Base-by-base conservation (phyloP, 1,140 invertebrate species). In the Holcopasites calliopsidis region DNA sequence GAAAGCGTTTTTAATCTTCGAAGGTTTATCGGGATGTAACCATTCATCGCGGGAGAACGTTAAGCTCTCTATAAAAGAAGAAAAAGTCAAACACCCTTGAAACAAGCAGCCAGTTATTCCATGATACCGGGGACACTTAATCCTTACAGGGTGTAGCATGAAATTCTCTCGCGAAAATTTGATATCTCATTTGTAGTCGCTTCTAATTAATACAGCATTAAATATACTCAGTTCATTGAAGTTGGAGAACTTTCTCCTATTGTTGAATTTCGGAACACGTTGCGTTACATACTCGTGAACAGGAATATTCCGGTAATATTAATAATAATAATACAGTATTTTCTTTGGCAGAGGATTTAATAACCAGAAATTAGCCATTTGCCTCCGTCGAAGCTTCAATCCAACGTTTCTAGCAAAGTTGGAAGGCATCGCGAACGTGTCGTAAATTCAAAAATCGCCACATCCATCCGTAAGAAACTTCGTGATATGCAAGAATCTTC, bases 401-500 rank as follows among this genome's bases (percentile, higher is more conserved):
- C n/a, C n/a, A n/a, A n/a, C n/a, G n/a, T n/a, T n/a, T n/a, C n/a
- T n/a, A n/a, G n/a, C n/a, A n/a, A n/a, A n/a, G n/a, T n/a, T n/a
- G n/a, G 13, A 50, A 26, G 13, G 21, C 16, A 5, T 21, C n/a
- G 6, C 2, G 7, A 31, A 2, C 16, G 11, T 18, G 28, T 35
- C 54, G 42, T 58, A 70, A 47, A 70, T 70, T 70, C 42, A 21
- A 40, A 49, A 70, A 54, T 60, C 38, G 18, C 0, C 21, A 5
- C 40, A 26, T 31, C 26, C 28, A 11, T 50, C 23, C 21, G 31
- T 21, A 21, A 16, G 7, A 7, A 13, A 66, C 10, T 16, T 18
- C 11, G 10, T 8, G 3, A 1, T 11, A 70, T 31, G 47, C 76
- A 62, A 70, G 6, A 44, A 68, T 10, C 44, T 33, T 3, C 28